Conservation (phyloP, 2,888 invertebrate species). For the Microctonus hyperodae region DNA sequence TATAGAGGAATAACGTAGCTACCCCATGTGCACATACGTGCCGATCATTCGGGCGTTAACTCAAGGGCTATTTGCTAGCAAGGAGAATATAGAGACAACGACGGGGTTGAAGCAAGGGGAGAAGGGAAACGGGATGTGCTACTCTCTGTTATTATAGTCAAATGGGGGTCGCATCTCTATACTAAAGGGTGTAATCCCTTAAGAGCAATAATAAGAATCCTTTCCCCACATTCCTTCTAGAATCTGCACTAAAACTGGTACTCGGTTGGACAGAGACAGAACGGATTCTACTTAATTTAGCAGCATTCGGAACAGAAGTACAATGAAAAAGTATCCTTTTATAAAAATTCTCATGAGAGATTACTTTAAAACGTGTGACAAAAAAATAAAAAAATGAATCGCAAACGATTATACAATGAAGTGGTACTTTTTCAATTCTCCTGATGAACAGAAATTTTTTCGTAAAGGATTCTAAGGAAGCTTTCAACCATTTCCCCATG, state of each 20-base stretch:
- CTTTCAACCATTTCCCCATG: not conserved
- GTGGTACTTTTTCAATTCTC: conserved; percentile 18
- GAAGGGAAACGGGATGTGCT: conserved; percentile 40
- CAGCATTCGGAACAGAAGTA: not conserved
- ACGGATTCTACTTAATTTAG: conserved; percentile 11
- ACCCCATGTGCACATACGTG: conserved; percentile 33
- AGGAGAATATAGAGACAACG: conserved; percentile 33
- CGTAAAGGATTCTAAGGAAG: conserved; percentile 7
- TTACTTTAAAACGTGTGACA: not conserved
- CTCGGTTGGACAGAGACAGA: not conserved
- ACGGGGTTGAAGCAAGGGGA: conserved; percentile 36
- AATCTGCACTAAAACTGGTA: conserved; percentile 34
- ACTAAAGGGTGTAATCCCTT: conserved; percentile 60
- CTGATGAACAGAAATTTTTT: conserved; percentile 11
- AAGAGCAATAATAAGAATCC: conserved; percentile 63
- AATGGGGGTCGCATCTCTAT: conserved; percentile 47
- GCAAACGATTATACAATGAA: conserved; percentile 16
- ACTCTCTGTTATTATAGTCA: conserved; percentile 58
- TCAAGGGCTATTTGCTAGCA: conserved; percentile 31
- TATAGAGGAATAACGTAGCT: not conserved
- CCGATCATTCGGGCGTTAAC: conserved; percentile 33
- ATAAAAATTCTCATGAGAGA: not conserved
- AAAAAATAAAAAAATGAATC: not conserved
- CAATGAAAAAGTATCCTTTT: not conserved
- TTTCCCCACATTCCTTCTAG: conserved; percentile 46